Base-by-base conservation (phyloP, 2,797 vertebrate species). In the Astyanax mexicanus region DNA sequence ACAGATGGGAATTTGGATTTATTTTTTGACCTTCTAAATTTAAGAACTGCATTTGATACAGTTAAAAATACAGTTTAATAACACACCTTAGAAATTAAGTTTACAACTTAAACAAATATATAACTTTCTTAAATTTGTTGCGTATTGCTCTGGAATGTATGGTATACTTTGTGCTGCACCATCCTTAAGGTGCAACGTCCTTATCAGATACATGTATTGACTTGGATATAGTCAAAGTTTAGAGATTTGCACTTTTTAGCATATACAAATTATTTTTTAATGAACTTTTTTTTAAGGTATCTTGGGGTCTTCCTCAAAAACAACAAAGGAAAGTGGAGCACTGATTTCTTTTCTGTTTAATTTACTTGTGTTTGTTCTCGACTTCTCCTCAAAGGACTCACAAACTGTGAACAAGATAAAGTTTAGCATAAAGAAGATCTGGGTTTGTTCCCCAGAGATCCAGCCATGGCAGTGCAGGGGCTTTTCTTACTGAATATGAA, bases 381-480 rank as follows among this genome's bases (percentile, higher is more conserved):
- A 61, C 70, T 77, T 85, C 17, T 62, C 87, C 86, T 90, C 89
- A 61, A 72, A 86, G 84, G 86, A 87, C 64, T 78, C 83, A 67
- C 83, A 85, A 86, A 87, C 62, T 76, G 77, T 75, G 83, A 83
- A 78, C 69, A 80, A 83, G 82, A 82, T 71, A 72, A 86, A 82
- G 83, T 89, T 87, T 84, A 87, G 79, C 62, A 83, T 82, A 62
- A 78, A 77, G 49, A 85, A 84, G 84, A 90, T 90, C 79, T 91
- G 73, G 88, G 87, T 86, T 90, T 85, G 85, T 64, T 58, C 90
- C 85, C 88, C 4, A 11, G 89, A 87, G 90, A 87, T 12, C n/a
- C 29, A 74, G 47, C 47, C 42, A 15, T 52, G 32, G 38, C 69
- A 70, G 45, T 23, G 62, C 55, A 17, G 58, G 45, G 81, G 69